Evolutionary conservation across 2,888 invertebrate species (phyloP), one percentile per base, ranked within the genome.

Genomic region (Tenthredo distinguenda): DNA sequence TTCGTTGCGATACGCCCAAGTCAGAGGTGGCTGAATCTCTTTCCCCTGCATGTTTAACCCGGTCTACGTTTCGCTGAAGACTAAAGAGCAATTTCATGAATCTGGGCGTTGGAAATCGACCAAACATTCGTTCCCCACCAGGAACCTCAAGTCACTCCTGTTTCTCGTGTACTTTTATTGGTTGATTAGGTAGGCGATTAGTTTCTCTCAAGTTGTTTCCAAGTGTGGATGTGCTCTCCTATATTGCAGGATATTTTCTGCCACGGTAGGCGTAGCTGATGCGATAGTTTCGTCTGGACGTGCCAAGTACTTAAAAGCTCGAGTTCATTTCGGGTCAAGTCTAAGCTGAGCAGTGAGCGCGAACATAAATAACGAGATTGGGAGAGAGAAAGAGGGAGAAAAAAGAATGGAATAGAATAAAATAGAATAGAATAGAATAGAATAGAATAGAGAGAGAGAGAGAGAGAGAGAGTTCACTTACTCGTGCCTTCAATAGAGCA

Each of bases 1-100:
- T 89, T 90, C 90, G 87, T 88, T 88, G 72, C 18, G 65, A 84
- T 91, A 87, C 47, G 89, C 90, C 92, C 92, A 92, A 62, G 87
- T 87, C 21, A 84, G 84, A 86, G 87, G 86, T 86, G 87, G 85
- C 85, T 89, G 88, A 86, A 87, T 86, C 85, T 86, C 83, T 86
- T 89, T 91, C 47, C 85, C 55, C 86, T 87, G 18, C 90, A 90
- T 68, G 83, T 81, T 81, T 10, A 34, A 68, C 68, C 72, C 9
- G 10, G 40, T 10, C 58, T 21, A 37, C n/a, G 62, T 18, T n/a
- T 34, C 31, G 21, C 37, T 10, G 40, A 40, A 81, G 50, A 55
- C 77, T 50, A 50, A 34, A 77, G 55, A 26, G 31, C 15, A 37
- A 10, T n/a, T 26, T 2, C 31, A 31, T n/a, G 31, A 26, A 34